Conservation (phyloP, 1,140 invertebrate species). For the Anastrepha ludens region DNA sequence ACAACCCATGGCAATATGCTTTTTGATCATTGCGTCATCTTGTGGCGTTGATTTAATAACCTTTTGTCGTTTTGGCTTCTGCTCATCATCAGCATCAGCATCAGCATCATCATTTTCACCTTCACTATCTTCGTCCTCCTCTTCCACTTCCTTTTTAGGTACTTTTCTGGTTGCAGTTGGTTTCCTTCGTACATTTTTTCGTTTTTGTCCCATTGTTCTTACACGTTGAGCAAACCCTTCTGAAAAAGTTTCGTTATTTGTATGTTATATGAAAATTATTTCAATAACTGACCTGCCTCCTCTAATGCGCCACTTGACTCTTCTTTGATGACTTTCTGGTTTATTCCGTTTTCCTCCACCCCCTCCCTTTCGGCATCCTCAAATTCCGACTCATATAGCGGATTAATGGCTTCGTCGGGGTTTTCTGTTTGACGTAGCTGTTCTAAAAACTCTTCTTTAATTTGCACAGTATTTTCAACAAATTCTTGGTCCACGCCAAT, state of each 20-base stretch:
- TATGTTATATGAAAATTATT: background rate
- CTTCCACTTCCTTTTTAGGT: slow-evolving; percentile 14
- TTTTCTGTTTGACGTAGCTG: background rate
- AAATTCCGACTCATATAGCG: slow-evolving; percentile 30
- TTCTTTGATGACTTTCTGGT: background rate
- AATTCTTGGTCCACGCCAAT: background rate
- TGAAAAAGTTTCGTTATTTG: background rate
- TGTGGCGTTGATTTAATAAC: slow-evolving; percentile 11
- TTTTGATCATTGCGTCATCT: slow-evolving; percentile 66
- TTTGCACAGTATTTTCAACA: slow-evolving; percentile 3
- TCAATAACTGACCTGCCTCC: background rate
- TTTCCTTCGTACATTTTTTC: slow-evolving; percentile 40
- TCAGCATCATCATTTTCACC: slow-evolving; percentile 64
- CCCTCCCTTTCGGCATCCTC: background rate
- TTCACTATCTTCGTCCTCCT: slow-evolving; percentile 61
- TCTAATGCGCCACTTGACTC: background rate
- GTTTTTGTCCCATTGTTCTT: slow-evolving; percentile 6
- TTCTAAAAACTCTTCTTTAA: slow-evolving; percentile 16
- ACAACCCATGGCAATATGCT: slow-evolving; percentile 71
- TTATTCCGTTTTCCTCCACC: background rate
- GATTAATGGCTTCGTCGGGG: background rate
- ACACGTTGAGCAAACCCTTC: background rate
- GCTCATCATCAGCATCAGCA: background rate
- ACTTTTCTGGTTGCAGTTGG: slow-evolving; percentile 18
- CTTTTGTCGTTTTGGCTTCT: background rate